A percentile compares a stretch with the other conserved stretches of the same genome.
Conservation (phyloP, 2,113 vertebrate species). For the Uria aalge region DNA sequence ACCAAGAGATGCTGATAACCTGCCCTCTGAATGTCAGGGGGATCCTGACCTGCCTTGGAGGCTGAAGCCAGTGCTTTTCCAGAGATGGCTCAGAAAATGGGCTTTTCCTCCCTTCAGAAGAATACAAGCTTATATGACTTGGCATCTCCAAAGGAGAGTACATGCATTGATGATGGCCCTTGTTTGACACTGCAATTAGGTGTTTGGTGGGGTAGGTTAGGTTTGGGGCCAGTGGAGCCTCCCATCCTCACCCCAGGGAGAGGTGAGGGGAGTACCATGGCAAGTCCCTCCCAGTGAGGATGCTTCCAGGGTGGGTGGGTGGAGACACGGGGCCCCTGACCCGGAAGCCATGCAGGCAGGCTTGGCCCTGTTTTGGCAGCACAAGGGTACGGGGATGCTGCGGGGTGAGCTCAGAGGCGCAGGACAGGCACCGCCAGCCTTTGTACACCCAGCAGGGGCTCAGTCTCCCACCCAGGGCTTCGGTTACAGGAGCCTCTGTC, state of each 20-base stretch:
- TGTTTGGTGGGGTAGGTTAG: not conserved
- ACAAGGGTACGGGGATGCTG: not conserved
- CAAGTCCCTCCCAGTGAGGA: not conserved
- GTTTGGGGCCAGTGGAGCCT: not conserved
- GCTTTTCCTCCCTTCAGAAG: not conserved
- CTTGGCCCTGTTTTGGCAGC: not conserved
- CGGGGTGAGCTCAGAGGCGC: not conserved
- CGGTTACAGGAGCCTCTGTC: not conserved
- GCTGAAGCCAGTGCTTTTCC: not conserved
- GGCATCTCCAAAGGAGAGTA: not conserved
- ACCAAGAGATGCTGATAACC: not conserved
- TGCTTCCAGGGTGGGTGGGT: not conserved
- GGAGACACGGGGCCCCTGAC: too few species aligned
- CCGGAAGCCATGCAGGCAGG: rapidly evolving
- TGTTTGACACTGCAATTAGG: not conserved
- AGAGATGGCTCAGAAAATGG: not conserved
- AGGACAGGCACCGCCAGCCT: not conserved
- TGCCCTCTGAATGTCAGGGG: not conserved
- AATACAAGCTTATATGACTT: not conserved
- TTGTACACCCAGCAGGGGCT: not conserved
- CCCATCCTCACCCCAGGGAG: not conserved
- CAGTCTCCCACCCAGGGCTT: not conserved
- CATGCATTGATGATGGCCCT: not conserved
- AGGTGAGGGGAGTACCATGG: not conserved
- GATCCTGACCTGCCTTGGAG: not conserved